phyloP scores from a whole-genome alignment of 2,797 vertebrate species.

The Arnoldichthys spilopterus region DNA sequence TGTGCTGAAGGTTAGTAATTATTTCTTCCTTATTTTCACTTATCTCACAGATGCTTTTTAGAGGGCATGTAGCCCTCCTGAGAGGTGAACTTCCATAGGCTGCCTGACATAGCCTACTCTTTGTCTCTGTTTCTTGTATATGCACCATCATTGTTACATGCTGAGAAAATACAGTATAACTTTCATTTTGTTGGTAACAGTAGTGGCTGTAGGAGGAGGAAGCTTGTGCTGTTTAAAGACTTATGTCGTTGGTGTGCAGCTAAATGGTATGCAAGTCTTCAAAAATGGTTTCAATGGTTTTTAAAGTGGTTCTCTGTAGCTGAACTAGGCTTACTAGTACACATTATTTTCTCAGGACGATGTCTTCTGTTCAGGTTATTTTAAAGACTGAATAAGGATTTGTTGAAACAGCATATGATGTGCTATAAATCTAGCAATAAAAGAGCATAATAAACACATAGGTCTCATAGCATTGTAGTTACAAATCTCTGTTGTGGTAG shows the following conservation, averaged over 20 bases:
- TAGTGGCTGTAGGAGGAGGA: slow-evolving; percentile 13
- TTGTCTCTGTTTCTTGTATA: slow-evolving; percentile 25
- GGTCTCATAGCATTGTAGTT: not conserved
- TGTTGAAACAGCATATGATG: not conserved
- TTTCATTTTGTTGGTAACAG: slow-evolving; percentile 17
- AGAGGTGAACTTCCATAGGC: slow-evolving; percentile 13
- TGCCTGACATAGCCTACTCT: slow-evolving; percentile 31
- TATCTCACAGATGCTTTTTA: slow-evolving; percentile 19
- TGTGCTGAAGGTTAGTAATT: slow-evolving; percentile 96
- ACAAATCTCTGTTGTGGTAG: not conserved
- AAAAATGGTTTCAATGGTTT: not conserved
- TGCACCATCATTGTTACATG: slow-evolving; percentile 21
- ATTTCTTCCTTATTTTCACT: not conserved
- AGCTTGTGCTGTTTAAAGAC: slow-evolving; percentile 25
- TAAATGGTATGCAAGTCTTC: not conserved
- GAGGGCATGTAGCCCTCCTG: not conserved
- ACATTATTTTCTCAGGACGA: not conserved
- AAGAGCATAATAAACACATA: not conserved
- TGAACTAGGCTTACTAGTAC: not conserved
- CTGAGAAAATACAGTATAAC: not conserved
- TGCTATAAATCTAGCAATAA: not conserved
- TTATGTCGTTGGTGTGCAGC: not conserved
- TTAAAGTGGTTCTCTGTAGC: not conserved
- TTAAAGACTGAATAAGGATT: not conserved
- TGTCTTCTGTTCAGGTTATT: too few relatives aligned